Evolutionary conservation across 23 tunicate species (phyloP).

Genomic region (Diplosoma virens): DNA sequence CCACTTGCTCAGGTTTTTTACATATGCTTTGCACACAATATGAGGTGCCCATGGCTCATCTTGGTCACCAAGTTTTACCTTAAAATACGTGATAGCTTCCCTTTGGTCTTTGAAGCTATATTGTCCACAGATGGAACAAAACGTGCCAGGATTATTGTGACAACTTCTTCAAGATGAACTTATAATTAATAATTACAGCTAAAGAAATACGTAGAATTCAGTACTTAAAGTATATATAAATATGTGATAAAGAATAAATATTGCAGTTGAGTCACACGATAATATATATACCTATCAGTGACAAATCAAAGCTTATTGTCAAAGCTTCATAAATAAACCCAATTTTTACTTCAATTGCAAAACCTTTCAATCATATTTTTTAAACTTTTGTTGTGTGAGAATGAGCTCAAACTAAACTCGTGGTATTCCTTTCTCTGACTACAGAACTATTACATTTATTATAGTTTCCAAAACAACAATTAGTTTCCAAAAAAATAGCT

Average conservation of each 20-base stretch:
- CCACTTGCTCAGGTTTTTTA: neutral
- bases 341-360: neutral
- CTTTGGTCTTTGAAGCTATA: conserved; percentile 10
- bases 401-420: neutral
- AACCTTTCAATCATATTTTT: neutral
- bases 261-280: too few species aligned
- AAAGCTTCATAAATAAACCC: neutral
- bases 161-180: neutral
- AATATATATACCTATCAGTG: neutral
- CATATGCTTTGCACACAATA: neutral
- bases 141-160: neutral
- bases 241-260: neutral
- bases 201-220: neutral
- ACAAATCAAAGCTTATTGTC: neutral
- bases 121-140: conserved; percentile 2
- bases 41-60: conserved; percentile 1
- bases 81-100: neutral
- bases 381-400: neutral
- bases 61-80: neutral
- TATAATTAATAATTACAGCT: neutral
- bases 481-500: too few species aligned
- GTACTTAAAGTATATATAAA: neutral
- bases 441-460: neutral
- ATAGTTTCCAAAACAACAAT: neutral
- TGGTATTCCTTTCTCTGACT: conserved; percentile 3